Conservation (phyloP, 2,113 vertebrate species). For the Cyprinodon tularosa region DNA sequence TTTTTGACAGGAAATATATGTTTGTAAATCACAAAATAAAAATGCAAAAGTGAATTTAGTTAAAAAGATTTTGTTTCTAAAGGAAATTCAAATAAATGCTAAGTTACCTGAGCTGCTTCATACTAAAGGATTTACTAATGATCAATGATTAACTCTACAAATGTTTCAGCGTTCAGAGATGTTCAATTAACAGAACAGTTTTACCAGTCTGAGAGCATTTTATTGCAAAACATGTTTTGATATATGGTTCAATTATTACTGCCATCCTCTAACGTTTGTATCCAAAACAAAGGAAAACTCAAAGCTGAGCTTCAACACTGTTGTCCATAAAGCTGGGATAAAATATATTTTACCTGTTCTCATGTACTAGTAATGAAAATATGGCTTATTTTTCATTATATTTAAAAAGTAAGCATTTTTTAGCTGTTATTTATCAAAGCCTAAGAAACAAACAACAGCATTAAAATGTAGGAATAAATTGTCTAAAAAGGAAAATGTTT, state of each 20-base stretch:
- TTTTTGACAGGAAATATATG: too few relatives aligned
- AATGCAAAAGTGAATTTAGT: too few relatives aligned
- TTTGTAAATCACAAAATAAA: too few relatives aligned
- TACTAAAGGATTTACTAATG: constrained; percentile 27
- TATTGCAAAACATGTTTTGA: constrained; percentile 11
- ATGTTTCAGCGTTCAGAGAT: neutral
- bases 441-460: constrained; percentile 18
- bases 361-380: neutral
- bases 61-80: too few relatives aligned
- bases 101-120: neutral
- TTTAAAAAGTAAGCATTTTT: neutral
- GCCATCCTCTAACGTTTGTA: neutral
- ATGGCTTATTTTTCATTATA: neutral
- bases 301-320: neutral
- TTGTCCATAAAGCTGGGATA: neutral
- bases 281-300: neutral
- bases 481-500: neutral
- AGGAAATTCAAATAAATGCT: too few relatives aligned
- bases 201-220: neutral
- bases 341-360: neutral
- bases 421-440: neutral
- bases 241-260: neutral
- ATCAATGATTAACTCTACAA: neutral
- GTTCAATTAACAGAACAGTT: neutral
- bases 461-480: neutral